Evolutionary conservation across 2,888 invertebrate species (phyloP), one percentile per base, ranked within the genome.

Genomic region (Phlogophora meticulosa): DNA sequence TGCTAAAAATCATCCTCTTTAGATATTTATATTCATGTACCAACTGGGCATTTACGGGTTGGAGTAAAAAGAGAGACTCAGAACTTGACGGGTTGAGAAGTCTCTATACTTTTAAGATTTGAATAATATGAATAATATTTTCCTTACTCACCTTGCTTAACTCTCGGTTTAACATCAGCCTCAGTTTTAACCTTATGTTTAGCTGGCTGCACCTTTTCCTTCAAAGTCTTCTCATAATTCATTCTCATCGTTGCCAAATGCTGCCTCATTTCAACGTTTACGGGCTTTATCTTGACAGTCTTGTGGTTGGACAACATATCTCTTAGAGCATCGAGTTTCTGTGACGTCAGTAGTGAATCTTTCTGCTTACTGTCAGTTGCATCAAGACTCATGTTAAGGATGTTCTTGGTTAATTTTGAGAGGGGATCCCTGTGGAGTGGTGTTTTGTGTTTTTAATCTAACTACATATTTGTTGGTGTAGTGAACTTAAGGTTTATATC

Each of bases 321-420:
- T 67, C 95, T 89, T 2, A 96, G 88, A 2, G 96, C 95, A 43
- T 95, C 94, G 0, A 95, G 85, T 87, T 96, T 96, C n/a, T 92
- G 92, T 1, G 89, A 83, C 0, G 95, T 93, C 1, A 96, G 87
- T n/a, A 92, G 80, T 24, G 92, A 90, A 52, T 94, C 92, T 59
- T 93, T 91, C 13, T 91, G 77, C 56, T 92, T 92, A 1, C 53
- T 59, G 66, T 76, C 76, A 53, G 90, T 85, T 65, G 95, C 90
- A 64, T 96, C 95, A 22, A 96, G 89, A 77, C 93, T 95, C 91
- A 96, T 91, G 77, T 96, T 95, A 2, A 96, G 88, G 13, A 92
- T 95, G 89, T 92, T 95, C 84, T 91, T 96, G 9, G 95, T 93
- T 9, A 95, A 83, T 76, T 94, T 94, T 28, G 94, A 93, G n/a